These are phyloP conservation scores for Melipona bicolor DNA, from an alignment of 2,888 invertebrate genomes.

Conservation along the genomic window DNA sequence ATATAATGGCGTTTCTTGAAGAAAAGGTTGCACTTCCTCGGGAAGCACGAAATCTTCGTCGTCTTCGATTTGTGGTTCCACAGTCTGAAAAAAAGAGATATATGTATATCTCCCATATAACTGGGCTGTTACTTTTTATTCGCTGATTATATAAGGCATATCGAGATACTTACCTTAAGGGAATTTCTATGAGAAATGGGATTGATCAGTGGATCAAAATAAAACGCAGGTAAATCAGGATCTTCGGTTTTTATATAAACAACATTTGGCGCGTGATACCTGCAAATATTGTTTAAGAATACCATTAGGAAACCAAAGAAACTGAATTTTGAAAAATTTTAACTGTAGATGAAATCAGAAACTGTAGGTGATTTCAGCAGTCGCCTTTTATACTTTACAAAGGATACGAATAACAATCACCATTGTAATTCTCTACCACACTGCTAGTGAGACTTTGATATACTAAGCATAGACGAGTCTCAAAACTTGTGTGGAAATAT, in stretches of 20 bases:
- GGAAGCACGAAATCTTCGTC: slow-evolving; percentile 97
- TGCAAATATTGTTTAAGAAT: slow-evolving; percentile 79
- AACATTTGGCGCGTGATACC: slow-evolving; percentile 99
- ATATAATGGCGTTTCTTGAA: slow-evolving; percentile 97
- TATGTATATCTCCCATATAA: too few species aligned
- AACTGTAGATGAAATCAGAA: neutral
- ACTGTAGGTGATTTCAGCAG: slow-evolving; percentile 87
- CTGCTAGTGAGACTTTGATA: slow-evolving; percentile 85
- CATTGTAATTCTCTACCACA: slow-evolving; percentile 85
- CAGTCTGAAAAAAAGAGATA: slow-evolving; percentile 80
- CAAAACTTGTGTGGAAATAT: slow-evolving; percentile 83
- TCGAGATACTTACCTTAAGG: slow-evolving; percentile 86
- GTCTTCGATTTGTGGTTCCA: slow-evolving; percentile 96
- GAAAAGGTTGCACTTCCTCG: slow-evolving; percentile 95
- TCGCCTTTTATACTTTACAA: slow-evolving; percentile 84
- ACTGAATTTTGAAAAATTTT: too few species aligned
- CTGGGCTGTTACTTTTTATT: neutral
- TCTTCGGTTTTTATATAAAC: slow-evolving; percentile 99
- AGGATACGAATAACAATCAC: slow-evolving; percentile 86
- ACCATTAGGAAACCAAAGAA: neutral
- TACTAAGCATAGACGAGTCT: slow-evolving; percentile 72
- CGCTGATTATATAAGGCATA: neutral
- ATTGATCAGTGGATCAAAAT: slow-evolving; percentile 99
- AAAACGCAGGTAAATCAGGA: slow-evolving; percentile 99
- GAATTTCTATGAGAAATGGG: slow-evolving; percentile 98